Base-by-base conservation (phyloP, 2,113 vertebrate genomes). In the Colistium nudipinnis region DNA sequence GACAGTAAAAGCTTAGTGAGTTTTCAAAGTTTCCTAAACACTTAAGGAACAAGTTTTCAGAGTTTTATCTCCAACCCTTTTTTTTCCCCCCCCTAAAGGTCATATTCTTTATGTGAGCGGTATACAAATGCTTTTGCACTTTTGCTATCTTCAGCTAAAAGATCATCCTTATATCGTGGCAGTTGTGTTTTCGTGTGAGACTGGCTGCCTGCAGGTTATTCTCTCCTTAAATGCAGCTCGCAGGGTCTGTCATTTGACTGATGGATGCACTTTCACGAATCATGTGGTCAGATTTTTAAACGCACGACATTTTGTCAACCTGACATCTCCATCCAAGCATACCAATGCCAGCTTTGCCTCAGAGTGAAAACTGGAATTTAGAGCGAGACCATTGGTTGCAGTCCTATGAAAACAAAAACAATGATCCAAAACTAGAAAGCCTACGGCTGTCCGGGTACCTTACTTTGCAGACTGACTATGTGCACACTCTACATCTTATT, bases 261-360 rank as follows among this genome's bases (percentile, higher is more conserved):
- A 86, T 22, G 57, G 64, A 84, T 70, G 64, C 28, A 61, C 55
- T 82, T 81, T 68, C 66, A 77, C 78, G 73, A 83, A 62, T 79
- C 71, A 81, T 72, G 36, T 45, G 74, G 72, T 84, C 83, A 61
- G 66, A 83, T 64, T 68, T 82, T 64, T 35, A 45, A 30, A 41
- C 51, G 16, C 48, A 16, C 30, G 31, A 39, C 82, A 66, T 87
- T 88, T 81, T 82, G 63, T 87, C 77, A 83, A 53, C 27, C 55
- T 80, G 84, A 78, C 84, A 73, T 87, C 69, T 79, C 63, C 70
- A 55, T 70, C 62, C 70, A 62, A 78, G 72, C 73, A 78, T 71
- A 71, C 52, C 67, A 75, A 83, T 86, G 72, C 38, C 65, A 65
- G 45, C 51, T 63, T 69, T 63, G 43, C 57, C 64, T 70, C 45